Base-by-base conservation (phyloP, 2,797 vertebrate species). In the Trematomus bernacchii region DNA sequence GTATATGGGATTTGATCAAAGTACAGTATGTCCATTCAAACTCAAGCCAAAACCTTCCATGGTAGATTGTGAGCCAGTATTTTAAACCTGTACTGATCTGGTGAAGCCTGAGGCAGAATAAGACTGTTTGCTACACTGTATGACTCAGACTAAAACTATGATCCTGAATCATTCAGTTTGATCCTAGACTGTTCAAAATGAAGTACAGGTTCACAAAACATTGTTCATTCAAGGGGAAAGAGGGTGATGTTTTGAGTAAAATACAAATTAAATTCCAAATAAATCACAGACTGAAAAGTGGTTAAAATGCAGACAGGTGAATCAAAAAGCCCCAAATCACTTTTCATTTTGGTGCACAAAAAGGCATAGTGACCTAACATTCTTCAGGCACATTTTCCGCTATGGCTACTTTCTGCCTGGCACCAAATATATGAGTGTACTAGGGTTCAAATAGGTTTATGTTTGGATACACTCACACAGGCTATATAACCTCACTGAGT, bases 131-230 rank as follows among this genome's bases (percentile, higher is more conserved):
- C 30, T 66, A 23, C 23, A 1, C 10, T 42, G 44, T 44, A 37
- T 90, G 89, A 89, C 76, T 89, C 86, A 90, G 66, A 54, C 55
- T n/a, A 63, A 1, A 85, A 70, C 64, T 73, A 84, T 77, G 71
- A 85, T 21, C 6, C 60, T 83, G 77, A 85, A 65, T 85, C 80
- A 86, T 76, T 19, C 7, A 33, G 65, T 68, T 15, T 68, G 11
- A 68, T 75, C 33, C 19, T 1, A 9, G 2, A 23, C n/a, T n/a
- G 2, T 13, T 64, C 18, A 61, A 67, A 79, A 48, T 21, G 0
- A 18, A 42, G 4, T 3, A 5, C 63, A 13, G 4, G n/a, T 60
- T 13, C 47, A 33, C 15, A 23, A 8, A 7, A 57, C 0, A 18
- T 4, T 48, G 37, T 11, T 55, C 6, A 57, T 40, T 6, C 4